Base-by-base conservation (phyloP, 2,888 invertebrate species). In the Ptychoptera contaminata region DNA sequence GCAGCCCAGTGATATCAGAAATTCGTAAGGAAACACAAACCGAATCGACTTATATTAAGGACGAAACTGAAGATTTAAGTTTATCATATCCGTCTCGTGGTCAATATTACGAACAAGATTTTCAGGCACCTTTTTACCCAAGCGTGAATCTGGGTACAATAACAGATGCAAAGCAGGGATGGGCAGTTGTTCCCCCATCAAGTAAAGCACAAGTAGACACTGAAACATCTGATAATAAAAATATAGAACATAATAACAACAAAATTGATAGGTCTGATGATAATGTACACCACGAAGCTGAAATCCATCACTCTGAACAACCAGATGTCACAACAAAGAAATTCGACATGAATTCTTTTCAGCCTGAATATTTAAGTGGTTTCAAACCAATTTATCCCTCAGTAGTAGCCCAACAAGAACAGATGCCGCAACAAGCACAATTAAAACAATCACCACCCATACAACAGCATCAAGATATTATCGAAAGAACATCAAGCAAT, bases 111-210 rank as follows among this genome's bases (percentile, higher is more conserved):
- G 62, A 65, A 47, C 52, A 71, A 48, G 74, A 74, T 49, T 79
- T 79, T 51, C 74, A 77, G 69, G 78, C 79, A 1, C 79, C 79
- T 0, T 79, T 79, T 53, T 74, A 77, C 39, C 79, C 80, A 0
- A 79, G 78, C 52, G 67, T 74, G 1, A 77, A 72, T 46, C 63
- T 76, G 2, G 76, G 72, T 47, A 53, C 54, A 1, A 67, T 70
- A 0, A 67, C 68, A 12, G 67, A 71, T 16, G 58, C 64, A 0
- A 67, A 67, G 29, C 34, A 42, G 16, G 77, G 77, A 11, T 79
- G 79, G 79, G 72, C 72, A 38, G 73, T 77, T 9, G 69, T 76
- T 2, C 59, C 63, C 2, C 55, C 59, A 5, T 52, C 58, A 2
- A 53, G 60, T 4, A 41, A 40, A 12, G 53, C 48, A 3, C 35